Conservation (phyloP, 2,888 invertebrate species). For the Ectemnius lituratus region DNA sequence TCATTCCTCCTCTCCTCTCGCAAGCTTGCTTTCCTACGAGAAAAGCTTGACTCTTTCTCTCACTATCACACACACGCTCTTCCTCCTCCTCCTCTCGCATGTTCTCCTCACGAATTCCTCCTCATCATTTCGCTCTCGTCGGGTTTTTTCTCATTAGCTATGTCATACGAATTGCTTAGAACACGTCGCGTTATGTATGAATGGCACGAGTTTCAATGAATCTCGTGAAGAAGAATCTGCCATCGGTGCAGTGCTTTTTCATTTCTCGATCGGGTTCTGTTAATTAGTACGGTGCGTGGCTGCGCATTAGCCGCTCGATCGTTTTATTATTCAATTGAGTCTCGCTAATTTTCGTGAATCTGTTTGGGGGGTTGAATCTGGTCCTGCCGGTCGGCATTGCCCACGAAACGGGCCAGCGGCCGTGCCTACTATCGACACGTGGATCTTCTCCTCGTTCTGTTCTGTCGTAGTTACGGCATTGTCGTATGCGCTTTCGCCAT, state of each 20-base stretch:
- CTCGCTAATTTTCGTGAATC: neutral
- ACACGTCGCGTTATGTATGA: slow-evolving; percentile 60
- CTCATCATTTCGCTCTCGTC: slow-evolving; percentile 5
- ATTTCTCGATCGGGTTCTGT: slow-evolving; percentile 3
- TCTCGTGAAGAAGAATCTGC: slow-evolving; percentile 11
- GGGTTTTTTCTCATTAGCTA: slow-evolving; percentile 24
- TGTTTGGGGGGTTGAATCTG: slow-evolving; percentile 21
- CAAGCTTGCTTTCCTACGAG: slow-evolving; percentile 13
- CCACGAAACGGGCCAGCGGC: slow-evolving; percentile 67
- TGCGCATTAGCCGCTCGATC: too few relatives aligned
- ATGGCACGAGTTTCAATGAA: slow-evolving; percentile 49
- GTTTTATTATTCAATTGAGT: too few relatives aligned
- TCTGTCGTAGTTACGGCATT: slow-evolving; percentile 39
- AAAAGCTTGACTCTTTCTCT: neutral
- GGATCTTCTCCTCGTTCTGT: slow-evolving; percentile 49
- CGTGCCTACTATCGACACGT: slow-evolving; percentile 64
- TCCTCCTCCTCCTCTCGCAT: slow-evolving; percentile 21
- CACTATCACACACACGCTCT: slow-evolving; percentile 36
- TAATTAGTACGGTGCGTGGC: neutral
- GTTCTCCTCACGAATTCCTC: neutral
- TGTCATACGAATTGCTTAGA: slow-evolving; percentile 59
- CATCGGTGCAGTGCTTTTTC: slow-evolving; percentile 6
- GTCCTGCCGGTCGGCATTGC: slow-evolving; percentile 57
- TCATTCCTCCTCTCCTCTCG: slow-evolving; percentile 20
- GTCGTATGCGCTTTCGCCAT: slow-evolving; percentile 34